Evolutionary conservation across 2,797 vertebrate genomes (phyloP).

Genomic region (Enteromius anoplus): DNA sequence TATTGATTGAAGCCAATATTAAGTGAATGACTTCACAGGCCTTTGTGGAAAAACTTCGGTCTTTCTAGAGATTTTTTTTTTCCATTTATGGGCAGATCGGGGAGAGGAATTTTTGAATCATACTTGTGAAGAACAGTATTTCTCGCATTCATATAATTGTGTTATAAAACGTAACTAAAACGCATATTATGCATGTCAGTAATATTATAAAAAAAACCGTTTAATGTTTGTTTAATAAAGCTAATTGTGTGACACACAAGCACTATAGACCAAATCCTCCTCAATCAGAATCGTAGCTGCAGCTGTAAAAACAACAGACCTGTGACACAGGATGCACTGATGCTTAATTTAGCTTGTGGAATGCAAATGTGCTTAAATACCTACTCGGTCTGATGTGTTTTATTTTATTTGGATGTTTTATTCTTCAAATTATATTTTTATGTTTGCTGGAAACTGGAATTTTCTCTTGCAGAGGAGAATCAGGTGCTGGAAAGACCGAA

Average conservation of each 20-base stretch:
- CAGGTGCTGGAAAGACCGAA: constrained; percentile 98
- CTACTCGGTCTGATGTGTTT: not conserved
- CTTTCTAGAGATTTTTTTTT: not conserved
- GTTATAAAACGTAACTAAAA: constrained; percentile 1
- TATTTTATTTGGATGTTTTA: constrained; percentile 7
- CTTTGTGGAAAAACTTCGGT: constrained; percentile 8
- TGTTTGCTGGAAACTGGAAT: constrained; percentile 57
- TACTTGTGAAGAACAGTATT: not conserved
- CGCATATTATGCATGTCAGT: not conserved
- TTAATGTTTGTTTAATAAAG: not conserved
- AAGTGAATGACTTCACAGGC: constrained; percentile 8
- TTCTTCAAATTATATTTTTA: constrained; percentile 47
- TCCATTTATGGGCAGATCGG: constrained; percentile 8
- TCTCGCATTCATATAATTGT: not conserved
- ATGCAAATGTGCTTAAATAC: not conserved
- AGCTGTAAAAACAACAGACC: constrained; percentile 27
- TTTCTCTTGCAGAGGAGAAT: constrained; percentile 87
- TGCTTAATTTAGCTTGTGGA: constrained; percentile 1
- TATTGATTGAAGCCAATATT: constrained; percentile 5
- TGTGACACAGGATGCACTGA: not conserved
- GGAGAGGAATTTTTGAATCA: not conserved
- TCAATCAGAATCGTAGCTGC: not conserved
- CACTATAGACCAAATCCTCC: not conserved
- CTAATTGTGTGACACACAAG: not conserved
- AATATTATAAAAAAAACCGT: not conserved